These are phyloP conservation scores for Zaprionus ornatus DNA, from an alignment of 1,140 invertebrate genomes.

Conservation along the genomic window DNA sequence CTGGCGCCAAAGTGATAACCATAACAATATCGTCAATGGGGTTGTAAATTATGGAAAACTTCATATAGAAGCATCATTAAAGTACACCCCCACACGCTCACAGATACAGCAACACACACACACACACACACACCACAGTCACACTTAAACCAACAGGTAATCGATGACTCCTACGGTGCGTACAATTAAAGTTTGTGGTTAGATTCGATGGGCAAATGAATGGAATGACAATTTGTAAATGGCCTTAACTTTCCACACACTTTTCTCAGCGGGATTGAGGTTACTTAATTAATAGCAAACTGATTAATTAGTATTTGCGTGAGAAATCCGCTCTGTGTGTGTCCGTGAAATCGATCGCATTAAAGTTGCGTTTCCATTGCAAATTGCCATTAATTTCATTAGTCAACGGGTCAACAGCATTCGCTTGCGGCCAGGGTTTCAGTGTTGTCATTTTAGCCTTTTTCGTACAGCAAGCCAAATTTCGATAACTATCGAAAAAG, in stretches of 20 bases:
- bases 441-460: no score
- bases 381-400: constrained; percentile 39
- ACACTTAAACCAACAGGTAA: not conserved
- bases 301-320: constrained; percentile 55
- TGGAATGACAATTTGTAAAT: constrained; percentile 10
- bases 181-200: constrained; percentile 26
- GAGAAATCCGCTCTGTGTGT: constrained; percentile 17
- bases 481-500: no score
- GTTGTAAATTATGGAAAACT: constrained; percentile 28
- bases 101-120: not conserved
- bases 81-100: not conserved
- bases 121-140: not conserved
- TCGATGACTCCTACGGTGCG: not conserved
- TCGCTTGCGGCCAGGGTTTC: not conserved
- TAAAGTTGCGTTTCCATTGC: constrained; percentile 6
- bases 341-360: constrained; percentile 21
- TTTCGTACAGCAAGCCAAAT: no score
- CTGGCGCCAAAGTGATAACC: constrained; percentile 41
- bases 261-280: constrained; percentile 27
- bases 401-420: not conserved
- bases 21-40: constrained; percentile 44
- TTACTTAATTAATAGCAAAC: constrained; percentile 47
- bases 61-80: constrained; percentile 31
- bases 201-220: not conserved
- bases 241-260: not conserved